phyloP scores from a whole-genome alignment of 2,113 vertebrate species.

The Alosa alosa region DNA sequence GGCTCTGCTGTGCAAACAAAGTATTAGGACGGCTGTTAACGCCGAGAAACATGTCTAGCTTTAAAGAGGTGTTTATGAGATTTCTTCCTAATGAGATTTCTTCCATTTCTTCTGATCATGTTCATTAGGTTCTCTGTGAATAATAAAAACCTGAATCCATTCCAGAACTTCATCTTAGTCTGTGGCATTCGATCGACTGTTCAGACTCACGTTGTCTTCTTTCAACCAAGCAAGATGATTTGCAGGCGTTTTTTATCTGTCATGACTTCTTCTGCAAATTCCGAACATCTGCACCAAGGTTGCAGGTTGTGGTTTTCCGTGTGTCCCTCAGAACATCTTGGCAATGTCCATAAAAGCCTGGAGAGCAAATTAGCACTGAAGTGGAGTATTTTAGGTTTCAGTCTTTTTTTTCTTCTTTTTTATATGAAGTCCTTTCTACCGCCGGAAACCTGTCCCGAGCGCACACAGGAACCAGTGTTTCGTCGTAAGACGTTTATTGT shows the following conservation, averaged over 20 bases:
- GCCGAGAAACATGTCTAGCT: neutral
- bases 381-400: constrained; percentile 1
- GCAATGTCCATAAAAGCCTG: neutral
- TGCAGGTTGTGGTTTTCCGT: neutral
- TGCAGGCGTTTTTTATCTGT: neutral
- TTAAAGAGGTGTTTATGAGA: neutral
- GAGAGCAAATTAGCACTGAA: neutral
- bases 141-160: neutral
- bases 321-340: neutral
- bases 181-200: neutral
- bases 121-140: neutral
- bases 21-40: neutral
- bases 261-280: neutral
- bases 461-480: constrained; percentile 13
- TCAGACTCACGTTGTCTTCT: neutral
- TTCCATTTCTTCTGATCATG: neutral
- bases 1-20: neutral
- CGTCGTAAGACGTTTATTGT: constrained; percentile 11
- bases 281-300: neutral
- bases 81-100: neutral
- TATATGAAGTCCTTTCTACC: neutral
- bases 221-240: neutral
- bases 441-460: neutral
- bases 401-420: neutral
- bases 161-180: neutral